Evolutionary conservation across 1,140 invertebrate species (phyloP), one percentile per base, ranked within the genome.

Genomic region (Apocrypta bakeri): DNA sequence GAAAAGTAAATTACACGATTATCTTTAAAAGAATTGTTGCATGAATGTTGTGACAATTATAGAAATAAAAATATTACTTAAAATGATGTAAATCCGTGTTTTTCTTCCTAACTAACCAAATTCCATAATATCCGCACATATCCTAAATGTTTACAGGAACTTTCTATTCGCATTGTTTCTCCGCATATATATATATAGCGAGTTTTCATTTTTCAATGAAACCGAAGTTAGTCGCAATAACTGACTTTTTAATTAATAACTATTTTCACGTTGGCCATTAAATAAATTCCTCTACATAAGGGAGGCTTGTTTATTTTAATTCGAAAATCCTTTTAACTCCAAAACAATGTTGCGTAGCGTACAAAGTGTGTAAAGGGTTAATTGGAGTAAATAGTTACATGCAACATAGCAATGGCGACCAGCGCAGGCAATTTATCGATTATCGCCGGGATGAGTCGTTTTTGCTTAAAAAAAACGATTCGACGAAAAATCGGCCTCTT

Each of bases 31-130:
- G 11, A 76, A 21, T 76, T 25, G 33, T 31, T 25, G 27, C 21
- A 77, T 77, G 42, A 80, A 72, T 80, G 25, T 79, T 4, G n/a
- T 0, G 6, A 12, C n/a, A 6, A 71, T 71, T 7, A 56, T 69
- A 71, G n/a, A n/a, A 79, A 71, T 71, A 71, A 56, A 78, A 69
- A 69, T 69, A 33, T 56, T 79, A 56, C 17, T 31, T 29, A 3
- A 77, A 66, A 77, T 56, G 48, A n/a, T 17, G 17, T 21, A 21
- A 17, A 56, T 6, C 14, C 48, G 17, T n/a, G 21, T 48, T 48
- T 56, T 21, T 56, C 17, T n/a, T n/a, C n/a, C n/a, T n/a, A n/a
- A n/a, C n/a, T n/a, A n/a, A n/a, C n/a, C n/a, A n/a, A n/a, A n/a
- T n/a, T n/a, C n/a, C n/a, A n/a, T n/a, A n/a, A n/a, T n/a, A n/a